Conservation (phyloP, 1,140 invertebrate species). For the Eurytemora carolleeae region DNA sequence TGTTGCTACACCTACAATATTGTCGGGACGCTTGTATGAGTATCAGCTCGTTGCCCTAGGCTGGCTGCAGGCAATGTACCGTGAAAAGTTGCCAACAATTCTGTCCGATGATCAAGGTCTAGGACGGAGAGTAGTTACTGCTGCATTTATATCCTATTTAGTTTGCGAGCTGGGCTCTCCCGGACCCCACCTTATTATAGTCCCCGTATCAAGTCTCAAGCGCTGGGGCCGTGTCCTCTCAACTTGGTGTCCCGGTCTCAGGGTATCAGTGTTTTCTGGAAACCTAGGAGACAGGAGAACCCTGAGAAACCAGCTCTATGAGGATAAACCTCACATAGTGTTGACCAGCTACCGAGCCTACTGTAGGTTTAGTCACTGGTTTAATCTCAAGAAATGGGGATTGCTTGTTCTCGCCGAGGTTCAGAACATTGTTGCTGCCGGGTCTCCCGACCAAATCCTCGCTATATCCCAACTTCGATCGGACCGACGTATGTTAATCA, state of each 20-base stretch:
- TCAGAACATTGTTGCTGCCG: neutral
- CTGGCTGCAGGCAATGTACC: neutral
- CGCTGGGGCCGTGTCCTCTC: neutral
- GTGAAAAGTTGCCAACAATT: neutral
- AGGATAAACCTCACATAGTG: neutral
- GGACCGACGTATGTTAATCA: neutral
- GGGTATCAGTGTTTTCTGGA: neutral
- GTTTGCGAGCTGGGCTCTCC: neutral
- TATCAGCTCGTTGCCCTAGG: neutral
- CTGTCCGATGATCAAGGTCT: neutral
- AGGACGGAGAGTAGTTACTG: neutral
- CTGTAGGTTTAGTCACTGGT: neutral
- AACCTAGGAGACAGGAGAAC: neutral
- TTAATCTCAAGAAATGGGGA: neutral
- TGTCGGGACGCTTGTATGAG: neutral
- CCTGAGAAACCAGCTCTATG: neutral
- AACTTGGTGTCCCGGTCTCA: neutral
- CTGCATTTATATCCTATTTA: neutral
- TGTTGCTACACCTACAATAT: neutral
- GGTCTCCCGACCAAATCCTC: neutral
- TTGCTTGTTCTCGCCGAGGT: neutral
- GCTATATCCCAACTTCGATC: neutral
- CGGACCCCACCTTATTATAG: neutral
- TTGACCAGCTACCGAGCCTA: neutral
- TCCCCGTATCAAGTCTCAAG: neutral